These are phyloP conservation scores for Tokudaia tokunoshimensis DNA, from an alignment of 2,797 vertebrate species.

Conservation along the genomic window DNA sequence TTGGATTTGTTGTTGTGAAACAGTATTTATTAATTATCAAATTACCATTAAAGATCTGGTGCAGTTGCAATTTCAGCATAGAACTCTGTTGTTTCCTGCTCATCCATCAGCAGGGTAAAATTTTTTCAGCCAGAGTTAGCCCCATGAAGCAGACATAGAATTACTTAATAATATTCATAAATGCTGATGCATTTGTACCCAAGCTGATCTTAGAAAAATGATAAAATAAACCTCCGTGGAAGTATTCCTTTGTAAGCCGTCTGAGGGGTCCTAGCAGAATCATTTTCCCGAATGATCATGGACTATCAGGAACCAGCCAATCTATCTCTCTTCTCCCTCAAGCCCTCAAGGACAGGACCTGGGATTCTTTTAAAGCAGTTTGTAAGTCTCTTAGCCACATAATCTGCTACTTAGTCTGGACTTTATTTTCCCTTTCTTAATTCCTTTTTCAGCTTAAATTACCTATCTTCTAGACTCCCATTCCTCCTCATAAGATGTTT, in stretches of 20 bases:
- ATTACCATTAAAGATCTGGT: neutral
- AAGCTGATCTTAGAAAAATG: neutral
- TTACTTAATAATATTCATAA: neutral
- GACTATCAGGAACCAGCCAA: neutral
- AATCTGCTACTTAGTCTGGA: neutral
- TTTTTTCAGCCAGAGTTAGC: neutral
- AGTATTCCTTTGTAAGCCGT: neutral
- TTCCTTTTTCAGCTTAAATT: neutral
- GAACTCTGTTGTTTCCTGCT: neutral
- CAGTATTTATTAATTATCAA: neutral
- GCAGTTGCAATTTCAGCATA: neutral
- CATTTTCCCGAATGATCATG: neutral
- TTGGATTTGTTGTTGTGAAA: conserved; percentile 15
- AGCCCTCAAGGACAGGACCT: neutral
- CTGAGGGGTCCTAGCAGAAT: neutral
- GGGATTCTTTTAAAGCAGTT: neutral
- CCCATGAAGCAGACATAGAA: neutral
- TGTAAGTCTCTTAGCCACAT: neutral
- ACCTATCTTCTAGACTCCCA: rapidly evolving
- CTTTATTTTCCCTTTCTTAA: neutral
- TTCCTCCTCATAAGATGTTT: neutral
- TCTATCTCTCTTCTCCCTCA: neutral
- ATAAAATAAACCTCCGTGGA: neutral
- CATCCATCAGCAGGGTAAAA: neutral
- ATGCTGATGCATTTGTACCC: neutral